Evolutionary conservation across 1,140 invertebrate species (phyloP), one percentile per base, ranked within the genome.

Genomic region (Parasteatoda tepidariorum): DNA sequence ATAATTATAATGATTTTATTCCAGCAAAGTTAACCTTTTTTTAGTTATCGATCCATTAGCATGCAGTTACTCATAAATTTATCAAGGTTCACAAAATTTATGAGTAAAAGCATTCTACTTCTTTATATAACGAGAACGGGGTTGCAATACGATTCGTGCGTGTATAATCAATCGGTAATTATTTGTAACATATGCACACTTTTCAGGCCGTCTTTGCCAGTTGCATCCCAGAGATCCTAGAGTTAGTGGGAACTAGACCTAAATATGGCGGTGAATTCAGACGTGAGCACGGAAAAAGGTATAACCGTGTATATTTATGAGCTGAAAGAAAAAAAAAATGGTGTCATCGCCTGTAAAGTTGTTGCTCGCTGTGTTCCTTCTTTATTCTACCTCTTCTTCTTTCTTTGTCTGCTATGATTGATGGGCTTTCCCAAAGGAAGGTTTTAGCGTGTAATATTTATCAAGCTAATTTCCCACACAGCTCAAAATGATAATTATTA

Each of bases 191-290:
- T 61, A 61, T 54, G 38, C 38, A 15, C 54, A 26, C 24, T 71
- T 68, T 81, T 38, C 87, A 91, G 91, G 91, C 91, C 31, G 90
- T 92, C 86, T 91, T 91, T 88, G 90, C 96, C 92, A 97, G 96
- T 95, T 97, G 95, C 93, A 97, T 98, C 92, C 97, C 96, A 89
- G 96, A 98, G 93, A 97, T 98, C 92, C 97, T 97, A 93, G 97
- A 98, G 92, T 94, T 98, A 92, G 95, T 97, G 93, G 96, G 96
- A 92, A 96, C 94, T 94, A 95, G 96, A 91, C 96, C 95, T 92
- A 98, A 98, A 92, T 98, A 97, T 93, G 95, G 95, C 92, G 96
- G 96, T 90, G 94, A 96, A 92, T 96, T 97, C 93, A 97, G 97
- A 93, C 93, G 95, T 91, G 96, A 97, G 93, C 95, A 97, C 90